Evolutionary conservation across 1,140 invertebrate species (phyloP).

Genomic region (Homarus americanus): DNA sequence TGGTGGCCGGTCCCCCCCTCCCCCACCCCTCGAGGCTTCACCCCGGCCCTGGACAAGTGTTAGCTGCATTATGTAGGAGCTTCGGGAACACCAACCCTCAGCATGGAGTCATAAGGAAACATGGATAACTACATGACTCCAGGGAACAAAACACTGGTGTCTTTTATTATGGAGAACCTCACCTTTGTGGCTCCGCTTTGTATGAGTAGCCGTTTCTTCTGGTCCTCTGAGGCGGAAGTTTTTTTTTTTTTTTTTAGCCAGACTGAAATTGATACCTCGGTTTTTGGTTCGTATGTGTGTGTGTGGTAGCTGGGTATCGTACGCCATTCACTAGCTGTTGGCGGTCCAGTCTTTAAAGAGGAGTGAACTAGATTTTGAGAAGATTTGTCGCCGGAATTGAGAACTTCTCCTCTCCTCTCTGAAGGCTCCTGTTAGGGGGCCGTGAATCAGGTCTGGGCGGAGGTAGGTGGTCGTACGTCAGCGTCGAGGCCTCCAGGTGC

Average conservation of each 20-base stretch:
- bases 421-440: not conserved
- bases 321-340: too few species aligned
- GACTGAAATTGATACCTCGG: not conserved
- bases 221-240: not conserved
- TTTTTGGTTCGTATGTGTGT: not conserved
- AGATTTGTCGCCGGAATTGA: too few species aligned
- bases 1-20: not conserved
- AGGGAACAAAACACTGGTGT: slow-evolving; percentile 32
- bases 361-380: too few species aligned
- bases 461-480: not conserved
- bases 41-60: not conserved
- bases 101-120: not conserved
- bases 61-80: slow-evolving; percentile 23
- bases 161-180: slow-evolving; percentile 14
- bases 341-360: too few species aligned
- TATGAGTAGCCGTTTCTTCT: not conserved
- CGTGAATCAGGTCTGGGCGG: not conserved
- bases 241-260: too few species aligned
- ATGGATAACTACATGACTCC: slow-evolving; percentile 20
- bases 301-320: not conserved
- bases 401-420: too few species aligned
- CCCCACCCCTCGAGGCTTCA: not conserved
- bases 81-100: not conserved
- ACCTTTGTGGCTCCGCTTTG: not conserved
- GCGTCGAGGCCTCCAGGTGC: not conserved